Evolutionary conservation across 2,113 vertebrate species (phyloP).

Genomic region (Merops nubicus): DNA sequence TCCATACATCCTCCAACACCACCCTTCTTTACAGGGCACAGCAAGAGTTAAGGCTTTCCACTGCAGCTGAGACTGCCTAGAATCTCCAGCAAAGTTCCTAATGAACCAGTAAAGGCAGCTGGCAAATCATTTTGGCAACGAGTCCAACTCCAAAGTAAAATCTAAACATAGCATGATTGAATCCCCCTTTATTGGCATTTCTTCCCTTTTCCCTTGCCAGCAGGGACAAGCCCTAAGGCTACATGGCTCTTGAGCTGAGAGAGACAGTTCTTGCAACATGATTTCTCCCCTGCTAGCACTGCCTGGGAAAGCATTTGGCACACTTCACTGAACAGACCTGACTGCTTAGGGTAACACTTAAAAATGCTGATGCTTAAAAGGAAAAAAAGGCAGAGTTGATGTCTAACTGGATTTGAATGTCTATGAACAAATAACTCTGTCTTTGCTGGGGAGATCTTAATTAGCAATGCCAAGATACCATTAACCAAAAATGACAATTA

Average conservation of each 20-base stretch:
- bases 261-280: not conserved
- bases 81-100: not conserved
- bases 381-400: not conserved
- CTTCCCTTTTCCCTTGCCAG: not conserved
- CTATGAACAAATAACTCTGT: accelerated
- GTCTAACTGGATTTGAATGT: not conserved
- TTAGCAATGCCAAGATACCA: not conserved
- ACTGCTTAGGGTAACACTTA: not conserved
- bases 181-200: not conserved
- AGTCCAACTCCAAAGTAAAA: not conserved
- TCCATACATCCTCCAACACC: accelerated
- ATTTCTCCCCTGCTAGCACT: not conserved
- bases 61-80: not conserved
- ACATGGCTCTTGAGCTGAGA: not conserved
- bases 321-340: not conserved
- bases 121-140: not conserved
- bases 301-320: not conserved
- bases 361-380: not conserved
- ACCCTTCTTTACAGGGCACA: not conserved
- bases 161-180: not conserved
- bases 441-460: not conserved
- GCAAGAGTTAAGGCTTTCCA: not conserved
- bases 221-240: not conserved
- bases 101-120: not conserved
- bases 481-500: not conserved